A percentile compares a stretch with the other conserved stretches of the same genome.
These are phyloP conservation scores for Rhinolophus sinicus DNA, from an alignment of 2,113 vertebrate species.

Conservation along the genomic window DNA sequence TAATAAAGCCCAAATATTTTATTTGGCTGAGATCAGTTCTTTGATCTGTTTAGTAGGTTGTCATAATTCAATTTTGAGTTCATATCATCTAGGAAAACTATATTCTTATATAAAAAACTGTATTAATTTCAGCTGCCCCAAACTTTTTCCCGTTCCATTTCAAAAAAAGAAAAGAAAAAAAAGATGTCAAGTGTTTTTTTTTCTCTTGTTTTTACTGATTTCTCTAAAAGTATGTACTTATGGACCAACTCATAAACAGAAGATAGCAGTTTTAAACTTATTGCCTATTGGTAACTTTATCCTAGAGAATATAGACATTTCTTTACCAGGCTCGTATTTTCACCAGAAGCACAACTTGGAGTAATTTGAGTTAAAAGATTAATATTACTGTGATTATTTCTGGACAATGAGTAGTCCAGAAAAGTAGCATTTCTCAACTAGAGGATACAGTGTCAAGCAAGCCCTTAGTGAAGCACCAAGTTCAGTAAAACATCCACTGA, in stretches of 20 bases:
- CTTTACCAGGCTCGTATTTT: not conserved
- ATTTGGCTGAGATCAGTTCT: slow-evolving; percentile 8
- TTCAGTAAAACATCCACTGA: not conserved
- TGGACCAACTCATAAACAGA: not conserved
- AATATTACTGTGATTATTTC: not conserved
- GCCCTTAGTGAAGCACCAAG: not conserved
- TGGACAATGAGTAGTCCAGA: not conserved
- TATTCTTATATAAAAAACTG: not conserved
- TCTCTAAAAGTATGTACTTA: not conserved
- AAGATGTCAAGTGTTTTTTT: not conserved
- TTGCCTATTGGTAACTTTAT: not conserved
- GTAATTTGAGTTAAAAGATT: not conserved
- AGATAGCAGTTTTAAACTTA: not conserved
- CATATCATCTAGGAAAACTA: not conserved
- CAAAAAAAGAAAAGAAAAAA: not conserved
- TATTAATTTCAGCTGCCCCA: not conserved
- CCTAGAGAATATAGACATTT: not conserved
- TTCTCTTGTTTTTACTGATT: not conserved
- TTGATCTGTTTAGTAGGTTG: not conserved
- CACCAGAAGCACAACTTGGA: not conserved
- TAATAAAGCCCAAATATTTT: not conserved
- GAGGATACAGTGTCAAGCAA: not conserved
- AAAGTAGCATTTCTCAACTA: not conserved
- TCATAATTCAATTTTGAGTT: not conserved
- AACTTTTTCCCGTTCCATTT: not conserved